Evolutionary conservation across 2,888 invertebrate genomes (phyloP).

Genomic region (Disparrhopalites patrizii): DNA sequence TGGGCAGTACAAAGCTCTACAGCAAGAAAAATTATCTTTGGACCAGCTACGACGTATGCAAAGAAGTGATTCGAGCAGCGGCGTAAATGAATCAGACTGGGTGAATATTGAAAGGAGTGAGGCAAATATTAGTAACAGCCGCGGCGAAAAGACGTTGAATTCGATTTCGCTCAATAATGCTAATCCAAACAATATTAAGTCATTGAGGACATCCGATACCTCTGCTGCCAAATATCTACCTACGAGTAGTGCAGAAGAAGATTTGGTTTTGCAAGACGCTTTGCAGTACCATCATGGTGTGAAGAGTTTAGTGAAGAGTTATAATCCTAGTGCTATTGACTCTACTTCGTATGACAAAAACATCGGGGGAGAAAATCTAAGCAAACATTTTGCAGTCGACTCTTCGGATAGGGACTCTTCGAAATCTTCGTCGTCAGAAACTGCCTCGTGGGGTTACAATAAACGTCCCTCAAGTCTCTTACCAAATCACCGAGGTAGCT

Average conservation of each 20-base stretch:
- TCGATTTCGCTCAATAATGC: background rate
- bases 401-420: conserved; percentile 16
- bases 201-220: background rate
- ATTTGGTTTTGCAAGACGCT: background rate
- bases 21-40: background rate
- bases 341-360: background rate
- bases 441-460: conserved; percentile 26
- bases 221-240: background rate
- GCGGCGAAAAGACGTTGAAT: background rate
- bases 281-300: conserved; percentile 2
- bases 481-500: background rate
- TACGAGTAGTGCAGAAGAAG: background rate
- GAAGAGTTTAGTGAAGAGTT: background rate
- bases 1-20: background rate
- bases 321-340: background rate
- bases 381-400: background rate
- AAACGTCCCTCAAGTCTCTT: background rate
- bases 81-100: background rate
- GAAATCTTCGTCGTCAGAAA: conserved; percentile 19
- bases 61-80: background rate
- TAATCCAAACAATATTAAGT: background rate
- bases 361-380: background rate
- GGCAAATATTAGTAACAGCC: background rate
- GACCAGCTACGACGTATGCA: background rate
- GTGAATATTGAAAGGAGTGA: background rate